Conservation (phyloP, 2,113 vertebrate genomes). For the Etia nguti region DNA sequence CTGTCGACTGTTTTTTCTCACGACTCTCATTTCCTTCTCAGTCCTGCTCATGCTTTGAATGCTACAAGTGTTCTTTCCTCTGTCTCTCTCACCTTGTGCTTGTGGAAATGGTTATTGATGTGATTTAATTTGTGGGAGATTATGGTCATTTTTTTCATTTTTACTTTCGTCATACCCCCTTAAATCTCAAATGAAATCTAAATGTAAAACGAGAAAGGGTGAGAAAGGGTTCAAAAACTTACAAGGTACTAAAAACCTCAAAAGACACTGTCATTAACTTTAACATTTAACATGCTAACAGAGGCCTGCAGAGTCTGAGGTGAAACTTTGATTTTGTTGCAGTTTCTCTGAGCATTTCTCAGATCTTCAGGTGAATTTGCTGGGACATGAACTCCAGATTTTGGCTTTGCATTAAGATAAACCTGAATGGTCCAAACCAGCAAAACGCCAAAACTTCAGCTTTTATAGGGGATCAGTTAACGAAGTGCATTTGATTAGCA, state of each 20-base stretch:
- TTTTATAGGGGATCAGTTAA: not conserved
- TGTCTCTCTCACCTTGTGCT: not conserved
- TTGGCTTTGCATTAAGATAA: not conserved
- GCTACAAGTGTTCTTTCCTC: not conserved
- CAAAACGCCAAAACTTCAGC: not conserved
- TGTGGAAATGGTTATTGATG: not conserved
- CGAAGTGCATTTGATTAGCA: not conserved
- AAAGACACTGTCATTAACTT: not conserved
- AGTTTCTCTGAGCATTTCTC: not conserved
- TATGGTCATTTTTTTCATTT: slow-evolving; percentile 11
- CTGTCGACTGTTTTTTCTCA: not conserved
- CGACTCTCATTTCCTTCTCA: slow-evolving; percentile 4
- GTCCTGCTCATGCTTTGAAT: not conserved
- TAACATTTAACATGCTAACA: not conserved
- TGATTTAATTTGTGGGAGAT: slow-evolving; percentile 1
- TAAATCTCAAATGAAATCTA: not conserved
- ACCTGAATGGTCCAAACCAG: not conserved
- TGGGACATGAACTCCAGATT: not conserved
- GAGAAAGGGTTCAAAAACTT: not conserved
- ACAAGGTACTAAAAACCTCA: not conserved
- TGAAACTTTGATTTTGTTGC: too few relatives aligned
- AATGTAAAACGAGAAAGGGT: not conserved
- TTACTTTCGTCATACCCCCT: not conserved
- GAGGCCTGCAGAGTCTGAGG: not conserved
- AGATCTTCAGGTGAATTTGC: not conserved